Evolutionary conservation across 1,140 invertebrate species (phyloP).

Genomic region (Plodia interpunctella): DNA sequence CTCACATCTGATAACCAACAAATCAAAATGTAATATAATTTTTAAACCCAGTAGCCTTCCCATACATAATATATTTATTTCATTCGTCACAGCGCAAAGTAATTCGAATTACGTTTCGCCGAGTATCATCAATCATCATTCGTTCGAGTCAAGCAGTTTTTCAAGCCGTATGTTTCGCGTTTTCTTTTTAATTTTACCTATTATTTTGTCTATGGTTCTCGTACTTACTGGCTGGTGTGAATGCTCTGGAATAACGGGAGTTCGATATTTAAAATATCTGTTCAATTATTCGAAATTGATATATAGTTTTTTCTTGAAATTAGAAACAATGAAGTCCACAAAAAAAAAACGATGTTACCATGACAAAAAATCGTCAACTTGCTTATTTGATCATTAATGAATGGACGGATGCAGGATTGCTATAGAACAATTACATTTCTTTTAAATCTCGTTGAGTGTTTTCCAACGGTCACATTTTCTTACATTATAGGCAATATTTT

Average conservation of each 20-base stretch:
- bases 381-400: no score
- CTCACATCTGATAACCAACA: conserved; percentile 4
- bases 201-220: conserved; percentile 10
- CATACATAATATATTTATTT: conserved; percentile 13
- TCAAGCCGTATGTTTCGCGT: conserved; percentile 13
- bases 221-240: not conserved
- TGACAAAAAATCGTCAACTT: no score
- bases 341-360: no score
- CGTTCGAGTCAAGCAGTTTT: conserved; percentile 35
- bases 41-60: conserved; percentile 9
- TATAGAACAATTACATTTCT: no score
- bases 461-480: no score
- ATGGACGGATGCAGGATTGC: no score
- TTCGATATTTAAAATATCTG: not conserved
- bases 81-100: conserved; percentile 37
- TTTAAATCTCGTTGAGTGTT: no score
- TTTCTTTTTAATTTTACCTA: conserved; percentile 9
- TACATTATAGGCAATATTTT: no score
- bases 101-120: conserved; percentile 28
- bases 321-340: no score
- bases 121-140: conserved; percentile 42
- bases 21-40: conserved; percentile 6
- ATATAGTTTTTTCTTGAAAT: not conserved
- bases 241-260: not conserved
- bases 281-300: not conserved